Base-by-base conservation (phyloP, 2,797 vertebrate species). In the Melanotaenia pygmaea region DNA sequence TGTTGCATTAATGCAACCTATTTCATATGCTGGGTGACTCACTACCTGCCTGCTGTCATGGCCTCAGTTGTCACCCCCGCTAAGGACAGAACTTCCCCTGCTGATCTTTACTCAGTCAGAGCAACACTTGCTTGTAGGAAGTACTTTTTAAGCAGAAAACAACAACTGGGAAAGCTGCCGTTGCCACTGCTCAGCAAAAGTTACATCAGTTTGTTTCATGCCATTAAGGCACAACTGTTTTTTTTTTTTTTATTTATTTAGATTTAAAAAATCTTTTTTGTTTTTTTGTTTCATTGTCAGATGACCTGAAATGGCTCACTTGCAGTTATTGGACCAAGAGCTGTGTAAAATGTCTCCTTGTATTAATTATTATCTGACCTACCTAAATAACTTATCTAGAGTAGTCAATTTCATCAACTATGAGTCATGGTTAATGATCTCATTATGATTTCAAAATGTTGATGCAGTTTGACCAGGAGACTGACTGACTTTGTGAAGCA, bases 291-390 rank as follows among this genome's bases (percentile, higher is more conserved):
- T 6, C 54, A 43, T 65, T 58, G 28, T 24, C 35, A 38, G 4
- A 26, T 63, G n/a, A 13, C 22, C 28, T 50, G 9, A 70, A 70
- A 26, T 54, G 35, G 26, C 26, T 70, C 26, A 32, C 13, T 70
- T 32, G 26, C 32, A 40, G 35, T 43, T 32, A 14, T 61, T 32
- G 20, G n/a, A 59, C 35, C 28, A 16, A 47, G 43, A 35, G 10
- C 10, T n/a, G 2, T 51, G n/a, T 28, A 24, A 56, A 58, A 28
- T 50, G 37, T 71, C 12, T 38, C 4, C 57, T 40, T 75, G 28
- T 40, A 14, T 14, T 40, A 14, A 13, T 24, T 5, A 5, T 26
- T 7, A 1, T 8, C 2, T 58, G 32, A 63, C 43, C 22, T 54
- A 26, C 26, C 34, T 24, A 14, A 58, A 28, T 8, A 18, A 8